Conservation (phyloP, 2,888 invertebrate species). For the Cryptus armator region DNA sequence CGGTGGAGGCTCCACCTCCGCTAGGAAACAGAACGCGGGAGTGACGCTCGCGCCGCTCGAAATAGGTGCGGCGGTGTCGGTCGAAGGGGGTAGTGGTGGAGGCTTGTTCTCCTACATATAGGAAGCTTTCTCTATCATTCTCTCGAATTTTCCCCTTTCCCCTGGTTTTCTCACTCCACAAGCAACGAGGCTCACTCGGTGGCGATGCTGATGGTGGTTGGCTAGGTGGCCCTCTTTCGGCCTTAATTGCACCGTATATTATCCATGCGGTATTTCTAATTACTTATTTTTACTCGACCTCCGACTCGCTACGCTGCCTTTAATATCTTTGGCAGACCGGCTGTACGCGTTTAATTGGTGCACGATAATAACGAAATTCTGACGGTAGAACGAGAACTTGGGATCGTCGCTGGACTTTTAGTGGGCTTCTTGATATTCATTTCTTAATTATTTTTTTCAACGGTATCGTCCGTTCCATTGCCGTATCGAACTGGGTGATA, state of each 20-base stretch:
- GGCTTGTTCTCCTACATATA: conserved; percentile 10
- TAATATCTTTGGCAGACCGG: conserved; percentile 83
- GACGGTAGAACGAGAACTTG: conserved; percentile 14
- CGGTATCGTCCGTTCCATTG: not conserved
- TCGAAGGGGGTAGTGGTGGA: conserved; percentile 58
- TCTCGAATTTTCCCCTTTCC: conserved; percentile 63
- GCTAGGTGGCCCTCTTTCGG: conserved; percentile 83
- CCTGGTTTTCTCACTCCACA: conserved; percentile 32
- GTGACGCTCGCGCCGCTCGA: conserved; percentile 74
- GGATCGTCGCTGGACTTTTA: conserved; percentile 10
- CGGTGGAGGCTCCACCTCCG: conserved; percentile 84
- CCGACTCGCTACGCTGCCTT: conserved; percentile 79
- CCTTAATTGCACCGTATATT: conserved; percentile 85
- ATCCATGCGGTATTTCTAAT: conserved; percentile 84
- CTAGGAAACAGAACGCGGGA: conserved; percentile 72
- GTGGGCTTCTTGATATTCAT: not conserved
- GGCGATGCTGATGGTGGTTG: conserved; percentile 67
- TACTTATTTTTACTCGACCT: conserved; percentile 82
- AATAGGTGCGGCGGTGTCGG: conserved; percentile 67
- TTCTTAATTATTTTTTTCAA: conserved; percentile 8
- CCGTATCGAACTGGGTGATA: not conserved
- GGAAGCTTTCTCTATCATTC: conserved; percentile 59
- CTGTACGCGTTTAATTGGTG: conserved; percentile 82
- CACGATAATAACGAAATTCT: conserved; percentile 73
- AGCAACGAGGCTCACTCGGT: conserved; percentile 61